Evolutionary conservation across 2,888 invertebrate species (phyloP).

Genomic region (Morpho helenor): DNA sequence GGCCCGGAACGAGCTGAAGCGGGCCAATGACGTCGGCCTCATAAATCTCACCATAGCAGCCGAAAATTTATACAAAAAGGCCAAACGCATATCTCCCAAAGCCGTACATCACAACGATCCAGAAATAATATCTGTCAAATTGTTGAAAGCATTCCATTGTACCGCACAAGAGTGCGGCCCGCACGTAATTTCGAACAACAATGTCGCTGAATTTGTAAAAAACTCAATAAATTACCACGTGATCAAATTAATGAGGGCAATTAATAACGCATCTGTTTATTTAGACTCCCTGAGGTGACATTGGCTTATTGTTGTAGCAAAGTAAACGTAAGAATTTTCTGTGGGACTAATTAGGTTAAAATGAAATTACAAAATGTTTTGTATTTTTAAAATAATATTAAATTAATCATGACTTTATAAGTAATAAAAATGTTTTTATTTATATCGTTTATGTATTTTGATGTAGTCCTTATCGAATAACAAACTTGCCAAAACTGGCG

Average conservation of each 20-base stretch:
- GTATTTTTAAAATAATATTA: not conserved
- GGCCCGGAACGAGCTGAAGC: conserved; percentile 48
- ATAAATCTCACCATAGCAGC: conserved; percentile 51
- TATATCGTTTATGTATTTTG: too few species aligned
- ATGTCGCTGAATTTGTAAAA: conserved; percentile 52
- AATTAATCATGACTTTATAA: too few species aligned
- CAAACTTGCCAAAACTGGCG: too few species aligned
- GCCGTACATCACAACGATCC: conserved; percentile 52
- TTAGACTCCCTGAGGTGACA: conserved; percentile 63
- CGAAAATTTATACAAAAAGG: conserved; percentile 54
- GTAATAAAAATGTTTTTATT: too few species aligned
- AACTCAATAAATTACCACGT: conserved; percentile 53
- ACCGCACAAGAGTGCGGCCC: conserved; percentile 42
- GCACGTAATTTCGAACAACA: conserved; percentile 39
- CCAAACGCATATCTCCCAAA: conserved; percentile 56
- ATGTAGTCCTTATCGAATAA: too few species aligned
- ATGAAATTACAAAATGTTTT: not conserved
- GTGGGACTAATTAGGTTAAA: conserved; percentile 9
- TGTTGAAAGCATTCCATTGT: conserved; percentile 57
- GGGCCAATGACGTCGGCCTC: conserved; percentile 48
- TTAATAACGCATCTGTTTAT: conserved; percentile 56
- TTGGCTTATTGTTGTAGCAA: not conserved
- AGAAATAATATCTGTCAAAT: conserved; percentile 45
- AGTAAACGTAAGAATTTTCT: not conserved
- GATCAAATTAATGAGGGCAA: conserved; percentile 48